Evolutionary conservation across 2,888 invertebrate species (phyloP).

Genomic region (Eledone cirrhosa): DNA sequence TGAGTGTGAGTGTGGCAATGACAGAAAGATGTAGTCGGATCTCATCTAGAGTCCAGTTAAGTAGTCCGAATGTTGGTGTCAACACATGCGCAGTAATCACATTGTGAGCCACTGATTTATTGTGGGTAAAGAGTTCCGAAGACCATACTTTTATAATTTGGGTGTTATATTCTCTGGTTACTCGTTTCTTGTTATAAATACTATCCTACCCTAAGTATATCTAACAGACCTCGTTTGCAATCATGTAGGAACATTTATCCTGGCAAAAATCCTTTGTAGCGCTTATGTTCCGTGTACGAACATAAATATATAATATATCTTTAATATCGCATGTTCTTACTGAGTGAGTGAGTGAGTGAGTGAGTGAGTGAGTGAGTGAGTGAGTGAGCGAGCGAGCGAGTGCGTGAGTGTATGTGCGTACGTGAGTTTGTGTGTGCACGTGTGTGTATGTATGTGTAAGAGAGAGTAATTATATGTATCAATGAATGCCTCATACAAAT

Average conservation of each 20-base stretch:
- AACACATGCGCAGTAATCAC: too few relatives aligned
- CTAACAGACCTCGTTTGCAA: too few relatives aligned
- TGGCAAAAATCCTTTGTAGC: too few relatives aligned
- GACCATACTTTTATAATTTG: background rate
- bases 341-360: background rate
- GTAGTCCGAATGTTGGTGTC: too few relatives aligned
- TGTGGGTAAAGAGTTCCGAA: too few relatives aligned
- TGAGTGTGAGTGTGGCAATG: background rate
- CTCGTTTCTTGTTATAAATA: background rate
- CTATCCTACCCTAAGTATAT: background rate
- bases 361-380: background rate
- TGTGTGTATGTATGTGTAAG: background rate
- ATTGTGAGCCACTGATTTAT: too few relatives aligned
- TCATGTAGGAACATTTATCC: too few relatives aligned
- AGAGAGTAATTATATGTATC: background rate
- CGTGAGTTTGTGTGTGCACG: background rate
- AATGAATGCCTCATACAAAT: background rate
- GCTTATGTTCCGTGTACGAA: too few relatives aligned
- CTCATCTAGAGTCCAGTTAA: too few relatives aligned
- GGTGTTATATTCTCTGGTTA: background rate
- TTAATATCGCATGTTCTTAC: background rate
- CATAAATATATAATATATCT: background rate
- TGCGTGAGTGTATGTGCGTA: background rate
- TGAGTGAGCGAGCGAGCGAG: too few relatives aligned
- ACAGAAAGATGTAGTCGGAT: background rate